Evolutionary conservation across 2,888 invertebrate genomes (phyloP).

Genomic region (Apodemia zela): DNA sequence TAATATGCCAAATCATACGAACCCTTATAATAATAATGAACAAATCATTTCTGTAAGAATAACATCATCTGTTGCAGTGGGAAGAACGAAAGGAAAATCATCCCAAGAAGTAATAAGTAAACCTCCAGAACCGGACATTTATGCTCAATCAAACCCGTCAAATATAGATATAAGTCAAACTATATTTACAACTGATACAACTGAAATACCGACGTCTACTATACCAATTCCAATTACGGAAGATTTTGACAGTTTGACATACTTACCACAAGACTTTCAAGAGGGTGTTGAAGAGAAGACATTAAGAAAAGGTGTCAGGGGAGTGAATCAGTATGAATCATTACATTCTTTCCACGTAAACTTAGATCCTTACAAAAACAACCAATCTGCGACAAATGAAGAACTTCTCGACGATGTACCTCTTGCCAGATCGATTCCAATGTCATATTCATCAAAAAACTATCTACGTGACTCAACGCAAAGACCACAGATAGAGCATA

Average conservation of each 20-base stretch:
- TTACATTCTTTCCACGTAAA: conserved; percentile 72
- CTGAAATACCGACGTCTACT: conserved; percentile 33
- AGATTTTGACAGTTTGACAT: conserved; percentile 46
- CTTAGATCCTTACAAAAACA: conserved; percentile 45
- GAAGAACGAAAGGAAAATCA: conserved; percentile 59
- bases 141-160: conserved; percentile 28
- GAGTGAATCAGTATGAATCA: conserved; percentile 45
- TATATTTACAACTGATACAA: conserved; percentile 22
- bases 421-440: conserved; percentile 45
- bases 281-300: conserved; percentile 72
- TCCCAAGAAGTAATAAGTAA: conserved; percentile 32
- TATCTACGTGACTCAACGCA: conserved; percentile 49
- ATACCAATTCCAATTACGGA: conserved; percentile 45
- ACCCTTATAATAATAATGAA: conserved; percentile 50
- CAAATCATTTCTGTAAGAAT: conserved; percentile 78
- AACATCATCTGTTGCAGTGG: conserved; percentile 81
- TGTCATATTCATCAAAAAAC: conserved; percentile 49
- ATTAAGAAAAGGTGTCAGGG: conserved; percentile 61
- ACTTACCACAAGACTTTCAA: conserved; percentile 57
- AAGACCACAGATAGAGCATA: conserved; percentile 43
- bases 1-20: conserved; percentile 43
- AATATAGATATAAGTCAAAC: conserved; percentile 24
- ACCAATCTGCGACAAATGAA: conserved; percentile 54
- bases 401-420: conserved; percentile 48
- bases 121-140: conserved; percentile 25